A percentile compares a stretch with the other conserved stretches of the same genome.
Evolutionary conservation across 2,888 invertebrate species (phyloP).

Genomic region (Drosophila kanekoi): DNA sequence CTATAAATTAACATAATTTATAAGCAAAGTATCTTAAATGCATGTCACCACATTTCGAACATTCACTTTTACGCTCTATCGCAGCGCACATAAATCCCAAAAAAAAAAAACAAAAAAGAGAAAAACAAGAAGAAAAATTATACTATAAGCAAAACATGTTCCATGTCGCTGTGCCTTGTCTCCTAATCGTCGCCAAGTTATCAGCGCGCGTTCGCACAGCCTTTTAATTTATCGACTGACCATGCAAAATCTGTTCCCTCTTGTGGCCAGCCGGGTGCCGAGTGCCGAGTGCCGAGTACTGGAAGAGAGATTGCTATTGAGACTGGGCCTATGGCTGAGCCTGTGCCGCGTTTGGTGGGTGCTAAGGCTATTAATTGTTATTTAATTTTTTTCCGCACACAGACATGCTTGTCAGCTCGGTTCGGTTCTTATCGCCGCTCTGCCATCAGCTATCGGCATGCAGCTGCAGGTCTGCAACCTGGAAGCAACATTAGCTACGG

Average conservation of each 20-base stretch:
- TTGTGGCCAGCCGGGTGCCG: slow-evolving; percentile 9
- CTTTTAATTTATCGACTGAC: slow-evolving; percentile 67
- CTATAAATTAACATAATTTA: slow-evolving; percentile 76
- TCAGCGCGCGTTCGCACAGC: slow-evolving; percentile 36
- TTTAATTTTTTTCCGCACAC: slow-evolving; percentile 57
- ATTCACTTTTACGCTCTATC: slow-evolving; percentile 77
- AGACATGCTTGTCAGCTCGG: slow-evolving; percentile 36
- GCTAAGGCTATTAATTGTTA: slow-evolving; percentile 70
- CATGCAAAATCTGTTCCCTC: slow-evolving; percentile 49
- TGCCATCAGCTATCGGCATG: slow-evolving; percentile 30
- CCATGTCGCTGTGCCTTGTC: slow-evolving; percentile 39
- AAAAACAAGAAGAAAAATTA: slow-evolving; percentile 25
- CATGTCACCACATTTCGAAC: slow-evolving; percentile 75
- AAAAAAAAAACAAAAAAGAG: slow-evolving; percentile 11
- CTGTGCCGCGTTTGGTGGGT: slow-evolving; percentile 17
- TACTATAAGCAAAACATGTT: slow-evolving; percentile 55
- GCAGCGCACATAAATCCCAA: slow-evolving; percentile 54
- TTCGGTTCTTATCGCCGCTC: slow-evolving; percentile 48
- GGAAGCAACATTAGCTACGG: slow-evolving; percentile 21
- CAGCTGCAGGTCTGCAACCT: slow-evolving; percentile 52
- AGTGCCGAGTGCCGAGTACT: not conserved
- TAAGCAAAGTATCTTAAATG: slow-evolving; percentile 76
- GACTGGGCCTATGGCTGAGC: not conserved
- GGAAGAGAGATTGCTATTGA: not conserved
- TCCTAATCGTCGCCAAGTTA: slow-evolving; percentile 61